phyloP scores from a whole-genome alignment of 2,888 invertebrate genomes.

The Scaptomyza polygonia region DNA sequence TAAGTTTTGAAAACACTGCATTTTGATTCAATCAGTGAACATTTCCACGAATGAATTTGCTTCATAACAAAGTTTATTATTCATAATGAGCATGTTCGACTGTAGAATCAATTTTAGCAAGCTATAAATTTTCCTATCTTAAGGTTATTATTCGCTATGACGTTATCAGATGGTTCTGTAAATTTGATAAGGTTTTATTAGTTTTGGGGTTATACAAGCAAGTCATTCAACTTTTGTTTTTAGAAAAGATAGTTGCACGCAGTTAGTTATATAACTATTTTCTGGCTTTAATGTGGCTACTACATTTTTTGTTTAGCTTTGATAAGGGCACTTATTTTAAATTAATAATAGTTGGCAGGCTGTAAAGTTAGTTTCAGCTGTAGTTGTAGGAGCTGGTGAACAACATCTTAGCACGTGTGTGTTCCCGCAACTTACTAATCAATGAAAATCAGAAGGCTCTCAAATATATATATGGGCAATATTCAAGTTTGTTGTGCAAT shows the following conservation, averaged over 20 bases:
- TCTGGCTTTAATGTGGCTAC: background rate
- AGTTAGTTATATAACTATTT: background rate
- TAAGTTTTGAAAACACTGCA: too few species aligned
- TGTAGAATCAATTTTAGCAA: too few species aligned
- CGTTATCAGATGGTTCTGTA: background rate
- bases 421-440: slow-evolving; percentile 37
- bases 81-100: too few species aligned
- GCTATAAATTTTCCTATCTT: too few species aligned
- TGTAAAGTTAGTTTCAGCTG: background rate
- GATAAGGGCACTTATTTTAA: background rate
- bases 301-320: slow-evolving; percentile 2
- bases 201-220: background rate
- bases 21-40: too few species aligned
- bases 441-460: slow-evolving; percentile 11
- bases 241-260: slow-evolving; percentile 1
- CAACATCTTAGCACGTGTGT: slow-evolving; percentile 2
- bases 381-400: background rate
- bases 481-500: slow-evolving; percentile 17
- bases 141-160: background rate
- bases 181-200: background rate
- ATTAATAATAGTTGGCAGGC: slow-evolving; percentile 8
- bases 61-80: too few species aligned
- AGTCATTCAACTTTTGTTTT: background rate
- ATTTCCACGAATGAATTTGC: too few species aligned
- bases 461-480: slow-evolving; percentile 30